A percentile compares a stretch with the other conserved stretches of the same genome.
Evolutionary conservation across 1,140 invertebrate genomes (phyloP).

Genomic region (Aphis craccivora): DNA sequence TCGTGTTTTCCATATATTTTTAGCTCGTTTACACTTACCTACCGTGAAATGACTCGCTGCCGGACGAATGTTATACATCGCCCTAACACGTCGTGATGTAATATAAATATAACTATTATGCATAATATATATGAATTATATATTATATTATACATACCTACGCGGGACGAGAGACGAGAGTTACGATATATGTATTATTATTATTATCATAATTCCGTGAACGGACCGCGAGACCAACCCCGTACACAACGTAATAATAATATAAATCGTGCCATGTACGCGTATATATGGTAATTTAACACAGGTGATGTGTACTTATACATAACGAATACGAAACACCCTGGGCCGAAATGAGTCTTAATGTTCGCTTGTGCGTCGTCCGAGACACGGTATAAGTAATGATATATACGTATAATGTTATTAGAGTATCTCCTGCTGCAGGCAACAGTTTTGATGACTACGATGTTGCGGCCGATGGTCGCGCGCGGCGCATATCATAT

Average conservation of each 20-base stretch:
- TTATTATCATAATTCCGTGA: constrained; percentile 8
- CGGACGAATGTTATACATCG: neutral
- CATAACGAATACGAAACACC: neutral
- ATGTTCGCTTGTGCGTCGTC: neutral
- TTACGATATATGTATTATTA: neutral
- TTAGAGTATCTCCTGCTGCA: no score
- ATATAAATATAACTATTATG: neutral
- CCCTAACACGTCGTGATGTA: neutral
- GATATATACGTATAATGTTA: no score
- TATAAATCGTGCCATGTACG: neutral
- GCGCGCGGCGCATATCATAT: neutral
- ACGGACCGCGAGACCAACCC: neutral
- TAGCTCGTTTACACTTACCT: constrained; percentile 40
- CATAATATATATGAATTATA: neutral
- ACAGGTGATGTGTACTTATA: neutral
- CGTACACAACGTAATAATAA: neutral
- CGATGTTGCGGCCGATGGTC: neutral
- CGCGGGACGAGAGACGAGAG: neutral
- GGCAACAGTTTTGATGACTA: neutral
- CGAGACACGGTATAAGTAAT: neutral
- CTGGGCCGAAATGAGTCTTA: neutral
- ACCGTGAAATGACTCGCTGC: neutral
- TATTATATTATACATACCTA: neutral
- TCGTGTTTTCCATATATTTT: neutral
- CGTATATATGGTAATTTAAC: neutral